Evolutionary conservation across 2,113 vertebrate genomes (phyloP), one percentile per base, ranked within the genome.

Genomic region (human (Homo sapiens)): DNA sequence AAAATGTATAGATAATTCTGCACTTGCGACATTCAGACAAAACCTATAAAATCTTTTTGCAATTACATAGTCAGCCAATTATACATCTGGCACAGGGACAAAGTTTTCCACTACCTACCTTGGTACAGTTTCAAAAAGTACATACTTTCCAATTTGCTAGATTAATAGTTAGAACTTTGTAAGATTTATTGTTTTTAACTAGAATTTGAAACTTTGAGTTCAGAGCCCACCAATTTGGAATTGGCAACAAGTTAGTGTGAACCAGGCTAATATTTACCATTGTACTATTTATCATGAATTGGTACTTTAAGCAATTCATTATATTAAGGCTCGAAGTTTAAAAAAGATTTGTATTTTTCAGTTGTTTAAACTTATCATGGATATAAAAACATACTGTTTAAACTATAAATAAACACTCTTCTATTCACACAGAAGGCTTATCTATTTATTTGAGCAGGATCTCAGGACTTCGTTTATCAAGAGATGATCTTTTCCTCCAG

Each of bases 51-150:
- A 91, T 59, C 14, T 61, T 22, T 96, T 80, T 80, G n/a, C 78
- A 86, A 61, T 85, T 84, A 10, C 48, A 43, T 6, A 76, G 9
- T 20, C 5, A 96, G 11, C 7, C 40, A 90, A 8, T 7, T 81
- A 48, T 13, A 76, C 7, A 76, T 32, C 52, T 95, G 70, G 57
- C 61, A 78, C 3, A 16, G 40, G 13, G 8, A 72, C 10, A 59
- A 52, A 45, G 43, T 59, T 90, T 82, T 35, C 13, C 30, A 57
- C 30, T 18, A 84, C 38, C 16, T 86, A 66, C 91, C 35, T 92
- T 76, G 27, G 23, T 94, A 57, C 16, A 59, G 20, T 89, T 95
- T 96, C 30, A 82, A 97, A 97, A 68, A 64, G 0, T 57, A 75
- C 3, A 61, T 68, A 48, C 10, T 17, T 89, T 91, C 43, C 30